phyloP scores from a whole-genome alignment of 2,797 vertebrate genomes.

The Sebastes itinus region DNA sequence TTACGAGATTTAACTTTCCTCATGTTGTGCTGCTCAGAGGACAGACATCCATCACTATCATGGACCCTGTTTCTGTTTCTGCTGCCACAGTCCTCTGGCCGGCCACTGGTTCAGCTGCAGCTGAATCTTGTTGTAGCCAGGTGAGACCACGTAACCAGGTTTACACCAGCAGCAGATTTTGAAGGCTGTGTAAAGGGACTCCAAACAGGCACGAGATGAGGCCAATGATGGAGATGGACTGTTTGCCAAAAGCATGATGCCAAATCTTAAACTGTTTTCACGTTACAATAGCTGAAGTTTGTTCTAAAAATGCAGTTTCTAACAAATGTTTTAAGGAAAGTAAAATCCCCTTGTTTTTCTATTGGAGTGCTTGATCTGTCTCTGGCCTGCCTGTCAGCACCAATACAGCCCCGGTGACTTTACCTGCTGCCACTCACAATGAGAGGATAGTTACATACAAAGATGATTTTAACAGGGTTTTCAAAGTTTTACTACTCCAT shows the following conservation, averaged over 20 bases:
- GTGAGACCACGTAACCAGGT: constrained; percentile 15
- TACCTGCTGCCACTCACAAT: background rate
- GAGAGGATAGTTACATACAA: background rate
- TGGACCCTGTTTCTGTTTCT: background rate
- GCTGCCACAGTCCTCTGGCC: background rate
- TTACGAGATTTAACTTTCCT: background rate
- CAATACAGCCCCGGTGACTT: background rate
- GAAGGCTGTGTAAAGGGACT: constrained; percentile 1
- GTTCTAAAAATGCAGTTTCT: background rate
- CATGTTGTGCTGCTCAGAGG: background rate
- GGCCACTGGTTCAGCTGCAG: constrained; percentile 12
- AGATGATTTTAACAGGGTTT: background rate
- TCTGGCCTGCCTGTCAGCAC: background rate
- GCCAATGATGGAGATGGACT: constrained; percentile 3
- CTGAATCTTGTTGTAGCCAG: constrained; percentile 13
- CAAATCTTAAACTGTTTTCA: constrained; percentile 4
- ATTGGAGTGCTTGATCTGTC: background rate
- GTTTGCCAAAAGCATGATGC: constrained; percentile 7
- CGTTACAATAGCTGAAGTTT: background rate
- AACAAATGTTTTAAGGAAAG: too few relatives aligned
- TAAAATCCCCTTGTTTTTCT: background rate
- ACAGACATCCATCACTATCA: background rate
- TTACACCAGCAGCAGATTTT: constrained; percentile 38
- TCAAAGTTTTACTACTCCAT: background rate
- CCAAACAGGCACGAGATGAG: constrained; percentile 15